Base-by-base conservation (phyloP, 2,113 vertebrate species). In the Xiphias gladius region DNA sequence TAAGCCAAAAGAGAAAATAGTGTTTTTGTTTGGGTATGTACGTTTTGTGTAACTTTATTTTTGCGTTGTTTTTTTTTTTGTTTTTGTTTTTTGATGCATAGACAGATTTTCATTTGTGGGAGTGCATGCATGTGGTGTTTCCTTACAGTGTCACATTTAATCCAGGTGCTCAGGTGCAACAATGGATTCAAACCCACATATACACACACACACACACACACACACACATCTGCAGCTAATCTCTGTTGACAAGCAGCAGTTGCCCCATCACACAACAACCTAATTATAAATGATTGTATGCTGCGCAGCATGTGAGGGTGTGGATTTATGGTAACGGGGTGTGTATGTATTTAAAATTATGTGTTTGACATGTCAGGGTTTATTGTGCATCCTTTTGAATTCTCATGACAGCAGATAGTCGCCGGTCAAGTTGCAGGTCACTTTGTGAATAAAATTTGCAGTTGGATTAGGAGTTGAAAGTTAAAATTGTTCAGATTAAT, bases 121-220 rank as follows among this genome's bases (percentile, higher is more conserved):
- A 62, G 14, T 50, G 14, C 22, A 7, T 74, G 32, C 17, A 46
- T 0, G 1, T 50, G 12, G 35, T 37, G 57, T 63, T 66, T 84
- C 48, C 24, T 68, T 48, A 67, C 63, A 55, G 32, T 80, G 70
- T 84, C 81, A 61, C 35, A 35, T 82, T 63, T 76, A 80, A 87
- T 87, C 87, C 86, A 91, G 84, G 79, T 79, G 86, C 71, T 79
- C 86, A 87, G 85, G 77, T 87, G 84, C 74, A 39, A 69, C n/a
- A 73, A 72, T 72, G 19, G 35, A 59, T 62, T 35, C 63, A 59
- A 50, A 76, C 70, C 24, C 39, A 69, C 50, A n/a, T n/a, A 55
- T 37, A 20, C 35, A n/a, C 43, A 58, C 80, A 77, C 41, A 81
- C 50, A 73, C 50, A 73, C 7, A 14, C 41, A 64, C 64, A 67